Evolutionary conservation across 1,140 invertebrate species (phyloP), one percentile per base, ranked within the genome.

Genomic region (Harlomillsia oculata): DNA sequence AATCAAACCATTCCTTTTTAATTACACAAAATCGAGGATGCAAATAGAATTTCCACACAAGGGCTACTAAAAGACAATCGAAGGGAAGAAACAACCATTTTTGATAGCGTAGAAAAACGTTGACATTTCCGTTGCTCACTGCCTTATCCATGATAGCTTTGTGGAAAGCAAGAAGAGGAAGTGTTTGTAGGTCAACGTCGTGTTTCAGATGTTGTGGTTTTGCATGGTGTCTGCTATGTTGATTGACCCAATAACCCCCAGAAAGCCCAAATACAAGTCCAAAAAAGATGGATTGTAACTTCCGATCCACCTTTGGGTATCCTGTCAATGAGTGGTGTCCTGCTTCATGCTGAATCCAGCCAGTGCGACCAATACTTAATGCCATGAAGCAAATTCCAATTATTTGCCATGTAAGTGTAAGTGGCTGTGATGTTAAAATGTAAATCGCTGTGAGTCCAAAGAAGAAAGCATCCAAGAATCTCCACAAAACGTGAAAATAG

Each of bases 291-390:
- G 52, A 32, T 39, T 59, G 55, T 2, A 51, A 30, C 11, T 44
- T 32, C 3, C 40, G 36, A 36, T 57, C 55, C 1, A 57, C 16
- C 26, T 18, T 41, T 18, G 55, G 48, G 11, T 20, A 25, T 29
- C 55, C 55, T 3, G 55, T 57, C 11, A 57, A 30, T n/a, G 55
- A 57, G n/a, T 51, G 29, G 28, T 57, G 55, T 3, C 55, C 55
- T 6, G 46, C 55, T 45, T 57, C 55, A 26, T 57, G 55, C 16
- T 41, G 4, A 8, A 57, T 20, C 55, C 55, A 57, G 0, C 55
- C 55, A 16, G 13, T 14, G n/a, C 48, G 34, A 9, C 46, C 55
- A 18, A 44, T 13, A 29, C 23, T n/a, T 2, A 25, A 43, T 6
- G 16, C 5, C 5, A 13, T 25, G 3, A 18, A n/a, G 13, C 32